These are phyloP conservation scores for Dicrurus megarhynchus DNA, from an alignment of 2,113 vertebrate species.

Conservation along the genomic window DNA sequence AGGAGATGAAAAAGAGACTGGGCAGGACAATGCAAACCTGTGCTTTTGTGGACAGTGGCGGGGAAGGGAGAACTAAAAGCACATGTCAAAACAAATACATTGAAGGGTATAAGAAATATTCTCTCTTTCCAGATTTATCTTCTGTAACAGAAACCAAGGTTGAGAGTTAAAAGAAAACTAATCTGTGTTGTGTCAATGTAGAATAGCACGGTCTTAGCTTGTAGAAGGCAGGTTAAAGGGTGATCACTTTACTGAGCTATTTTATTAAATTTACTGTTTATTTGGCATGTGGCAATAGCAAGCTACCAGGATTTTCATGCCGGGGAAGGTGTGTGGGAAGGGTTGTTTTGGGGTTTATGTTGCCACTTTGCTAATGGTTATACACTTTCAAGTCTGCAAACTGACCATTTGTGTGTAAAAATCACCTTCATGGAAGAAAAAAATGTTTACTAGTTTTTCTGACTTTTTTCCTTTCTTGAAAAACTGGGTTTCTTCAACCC, in stretches of 20 bases:
- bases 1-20: not conserved
- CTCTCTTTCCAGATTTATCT: not conserved
- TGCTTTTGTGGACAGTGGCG: not conserved
- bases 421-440: not conserved
- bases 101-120: not conserved
- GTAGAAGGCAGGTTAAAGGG: not conserved
- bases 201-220: not conserved
- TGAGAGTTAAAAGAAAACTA: not conserved
- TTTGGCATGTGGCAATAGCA: not conserved
- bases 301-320: not conserved
- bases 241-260: not conserved
- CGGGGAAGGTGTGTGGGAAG: not conserved
- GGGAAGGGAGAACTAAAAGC: not conserved
- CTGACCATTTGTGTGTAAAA: not conserved
- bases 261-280: not conserved
- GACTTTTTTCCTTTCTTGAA: fast-evolving
- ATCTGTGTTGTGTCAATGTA: not conserved
- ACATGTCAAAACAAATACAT: not conserved
- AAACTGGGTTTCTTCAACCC: not conserved
- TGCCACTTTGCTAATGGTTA: not conserved
- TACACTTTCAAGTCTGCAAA: not conserved
- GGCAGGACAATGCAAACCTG: not conserved
- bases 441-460: not conserved
- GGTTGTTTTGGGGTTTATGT: not conserved
- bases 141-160: not conserved